Percentiles rank a stretch among this genome's conserved stretches.
These are phyloP conservation scores for Pachymerium ferrugineum DNA, from an alignment of 2,888 invertebrate species.

Conservation along the genomic window DNA sequence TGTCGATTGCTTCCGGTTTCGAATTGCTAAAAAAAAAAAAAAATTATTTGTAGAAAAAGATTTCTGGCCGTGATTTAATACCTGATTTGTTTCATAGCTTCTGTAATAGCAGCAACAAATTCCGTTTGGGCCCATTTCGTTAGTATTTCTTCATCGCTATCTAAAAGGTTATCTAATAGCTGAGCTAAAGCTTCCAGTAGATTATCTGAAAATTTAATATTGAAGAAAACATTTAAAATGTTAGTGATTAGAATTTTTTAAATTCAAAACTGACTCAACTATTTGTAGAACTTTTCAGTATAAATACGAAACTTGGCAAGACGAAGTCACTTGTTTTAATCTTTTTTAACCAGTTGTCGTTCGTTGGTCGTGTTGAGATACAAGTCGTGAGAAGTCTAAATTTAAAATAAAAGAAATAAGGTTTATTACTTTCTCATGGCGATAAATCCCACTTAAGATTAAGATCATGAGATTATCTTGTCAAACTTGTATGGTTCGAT, in stretches of 20 bases:
- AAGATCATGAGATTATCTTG: too few relatives aligned
- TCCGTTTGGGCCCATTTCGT: neutral
- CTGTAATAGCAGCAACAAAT: slow-evolving; percentile 18
- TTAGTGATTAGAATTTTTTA: neutral
- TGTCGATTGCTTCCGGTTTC: neutral
- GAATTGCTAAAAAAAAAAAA: neutral
- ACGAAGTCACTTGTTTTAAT: neutral
- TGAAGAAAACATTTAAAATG: neutral
- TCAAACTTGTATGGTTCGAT: too few relatives aligned
- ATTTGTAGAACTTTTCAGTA: slow-evolving; percentile 29
- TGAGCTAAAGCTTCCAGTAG: slow-evolving; percentile 16
- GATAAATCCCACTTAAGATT: too few relatives aligned
- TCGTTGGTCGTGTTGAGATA: neutral
- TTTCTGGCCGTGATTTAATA: neutral
- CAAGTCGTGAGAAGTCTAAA: slow-evolving; percentile 17
- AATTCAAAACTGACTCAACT: neutral
- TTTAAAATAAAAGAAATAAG: neutral
- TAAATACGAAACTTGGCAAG: neutral
- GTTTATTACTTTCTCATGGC: neutral
- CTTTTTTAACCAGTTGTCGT: neutral
- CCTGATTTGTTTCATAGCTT: slow-evolving; percentile 29
- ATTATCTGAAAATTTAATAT: neutral
- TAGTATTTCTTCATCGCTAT: slow-evolving; percentile 12
- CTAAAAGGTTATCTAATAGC: slow-evolving; percentile 20
- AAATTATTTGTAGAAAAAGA: too few relatives aligned